Evolutionary conservation across 2,797 vertebrate species (phyloP), one percentile per base, ranked within the genome.

Genomic region (Oreochromis mossambicus): DNA sequence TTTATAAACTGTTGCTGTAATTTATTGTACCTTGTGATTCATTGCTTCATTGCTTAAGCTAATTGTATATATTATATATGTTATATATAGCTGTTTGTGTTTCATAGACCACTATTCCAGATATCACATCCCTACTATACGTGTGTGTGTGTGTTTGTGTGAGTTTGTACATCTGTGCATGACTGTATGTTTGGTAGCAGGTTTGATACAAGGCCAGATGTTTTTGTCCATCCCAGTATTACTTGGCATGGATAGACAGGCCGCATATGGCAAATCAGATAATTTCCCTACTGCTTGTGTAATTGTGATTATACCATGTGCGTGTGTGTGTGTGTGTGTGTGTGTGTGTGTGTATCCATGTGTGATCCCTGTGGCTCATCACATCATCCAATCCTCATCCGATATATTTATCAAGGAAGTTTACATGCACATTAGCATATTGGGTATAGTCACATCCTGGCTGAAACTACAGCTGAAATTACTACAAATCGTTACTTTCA

Each of bases 261-360:
- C 82, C 89, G 86, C 93, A 94, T 94, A 95, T 93, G 93, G 93
- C 91, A 88, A 89, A 95, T 93, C 93, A 94, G 94, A 95, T 95
- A 61, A 92, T 92, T 93, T 93, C 83, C 80, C 82, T 29, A 68
- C 89, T 84, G 92, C 84, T 82, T 87, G 88, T 91, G 83, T 83
- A 87, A 87, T 79, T 87, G 84, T 85, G 82, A 83, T 85, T 41
- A 83, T 76, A 63, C 29, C 5, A 6, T 86, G 85, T 85, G 58
- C 61, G 17, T 75, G 73, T 68, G 81, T 76, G 79, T 68, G 77
- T 24, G 73, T 68, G 81, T 76, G 79, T 68, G 77, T 24, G 24
- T 24, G 24, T 79, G 66, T 48, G 68, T 17, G 66, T 26, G 66
- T 46, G 66, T 70, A 41, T 29, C 38, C 8, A 14, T 46, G 41